Conservation (phyloP, 2,113 vertebrate genomes). For the Capra hircus region DNA sequence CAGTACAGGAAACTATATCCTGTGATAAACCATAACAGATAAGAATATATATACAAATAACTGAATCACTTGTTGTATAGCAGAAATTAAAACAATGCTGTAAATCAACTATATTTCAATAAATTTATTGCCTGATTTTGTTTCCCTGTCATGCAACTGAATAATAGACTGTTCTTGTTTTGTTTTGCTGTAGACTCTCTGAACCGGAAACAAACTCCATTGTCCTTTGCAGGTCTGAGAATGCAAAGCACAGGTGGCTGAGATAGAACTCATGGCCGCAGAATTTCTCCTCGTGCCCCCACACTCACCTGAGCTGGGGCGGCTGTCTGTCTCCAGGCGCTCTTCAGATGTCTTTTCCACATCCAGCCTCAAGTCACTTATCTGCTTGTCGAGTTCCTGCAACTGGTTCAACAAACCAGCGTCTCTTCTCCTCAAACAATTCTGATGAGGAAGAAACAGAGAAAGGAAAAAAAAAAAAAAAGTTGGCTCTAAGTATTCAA, state of each 20-base stretch:
- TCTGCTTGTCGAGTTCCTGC: constrained; percentile 94
- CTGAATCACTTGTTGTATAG: not conserved
- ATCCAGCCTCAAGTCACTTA: constrained; percentile 91
- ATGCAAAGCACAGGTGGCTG: not conserved
- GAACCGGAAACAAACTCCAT: not conserved
- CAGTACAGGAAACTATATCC: not conserved
- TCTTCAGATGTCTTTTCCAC: constrained; percentile 87
- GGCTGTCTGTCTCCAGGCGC: constrained; percentile 90
- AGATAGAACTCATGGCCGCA: not conserved
- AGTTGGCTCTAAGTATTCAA: not conserved
- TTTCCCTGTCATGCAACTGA: constrained; percentile 1
- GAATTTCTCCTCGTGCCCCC: not conserved
- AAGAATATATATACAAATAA: not conserved
- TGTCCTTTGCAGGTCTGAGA: not conserved
- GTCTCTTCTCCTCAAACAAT: constrained; percentile 91
- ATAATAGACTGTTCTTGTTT: not conserved
- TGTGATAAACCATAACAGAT: not conserved
- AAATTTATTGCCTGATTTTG: not conserved
- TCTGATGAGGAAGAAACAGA: constrained; percentile 78
- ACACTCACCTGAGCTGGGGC: constrained; percentile 92
- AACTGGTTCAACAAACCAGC: constrained; percentile 91
- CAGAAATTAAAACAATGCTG: not conserved
- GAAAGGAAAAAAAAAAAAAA: not conserved
- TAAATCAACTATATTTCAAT: not conserved
- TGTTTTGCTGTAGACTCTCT: not conserved